Percentiles rank a stretch among this genome's conserved stretches.
These are phyloP conservation scores for Glandiceps talaboti DNA, from an alignment of 53 echinoderm and acorn worm genomes.

Conservation along the genomic window DNA sequence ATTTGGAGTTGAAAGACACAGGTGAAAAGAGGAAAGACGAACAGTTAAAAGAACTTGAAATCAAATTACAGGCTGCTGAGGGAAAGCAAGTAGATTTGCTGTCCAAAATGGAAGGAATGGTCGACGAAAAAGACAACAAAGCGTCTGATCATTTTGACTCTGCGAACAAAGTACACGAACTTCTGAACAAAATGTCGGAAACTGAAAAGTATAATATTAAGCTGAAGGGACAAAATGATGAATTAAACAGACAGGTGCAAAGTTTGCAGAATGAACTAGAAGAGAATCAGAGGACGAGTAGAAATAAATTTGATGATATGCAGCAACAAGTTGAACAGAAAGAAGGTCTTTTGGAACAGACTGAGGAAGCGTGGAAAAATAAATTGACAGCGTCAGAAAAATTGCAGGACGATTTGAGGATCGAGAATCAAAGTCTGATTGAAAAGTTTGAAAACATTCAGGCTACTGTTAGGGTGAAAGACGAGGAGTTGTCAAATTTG, in stretches of 20 bases:
- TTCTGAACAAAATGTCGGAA: slow-evolving; percentile 47
- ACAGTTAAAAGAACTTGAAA: slow-evolving; percentile 17
- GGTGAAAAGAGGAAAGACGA: slow-evolving; percentile 18
- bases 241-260: slow-evolving; percentile 39
- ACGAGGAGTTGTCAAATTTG: background rate
- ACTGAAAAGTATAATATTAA: slow-evolving; percentile 50
- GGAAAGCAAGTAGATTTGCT: slow-evolving; percentile 51
- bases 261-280: slow-evolving; percentile 19
- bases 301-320: background rate
- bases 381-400: background rate
- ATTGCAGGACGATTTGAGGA: background rate
- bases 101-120: slow-evolving; percentile 63
- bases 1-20: slow-evolving; percentile 17
- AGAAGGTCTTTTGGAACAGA: background rate
- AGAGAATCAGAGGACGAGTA: background rate
- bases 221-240: slow-evolving; percentile 35
- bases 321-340: background rate
- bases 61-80: slow-evolving; percentile 38
- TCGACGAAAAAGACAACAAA: slow-evolving; percentile 53
- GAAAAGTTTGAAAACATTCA: background rate
- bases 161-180: slow-evolving; percentile 68
- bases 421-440: background rate
- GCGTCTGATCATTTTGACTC: slow-evolving; percentile 70
- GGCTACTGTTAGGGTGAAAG: background rate
- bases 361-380: background rate